Evolutionary conservation across 2,797 vertebrate genomes (phyloP).

Genomic region (Myripristis jacobus): DNA sequence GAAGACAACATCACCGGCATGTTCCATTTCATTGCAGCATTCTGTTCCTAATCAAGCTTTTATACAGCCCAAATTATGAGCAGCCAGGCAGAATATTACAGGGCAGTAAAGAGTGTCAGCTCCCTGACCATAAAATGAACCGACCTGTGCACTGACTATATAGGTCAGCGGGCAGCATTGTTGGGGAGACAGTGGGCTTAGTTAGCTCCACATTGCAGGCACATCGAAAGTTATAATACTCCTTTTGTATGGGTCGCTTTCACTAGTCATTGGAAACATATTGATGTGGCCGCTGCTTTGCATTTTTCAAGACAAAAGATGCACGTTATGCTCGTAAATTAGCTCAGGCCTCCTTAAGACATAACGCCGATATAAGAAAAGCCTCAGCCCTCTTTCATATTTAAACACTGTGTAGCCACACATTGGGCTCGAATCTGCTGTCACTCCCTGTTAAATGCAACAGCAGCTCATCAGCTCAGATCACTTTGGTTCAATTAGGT

Average conservation of each 20-base stretch:
- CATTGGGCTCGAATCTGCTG: constrained; percentile 60
- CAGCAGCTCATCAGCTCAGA: constrained; percentile 75
- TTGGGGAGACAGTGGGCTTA: constrained; percentile 23
- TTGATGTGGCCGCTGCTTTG: constrained; percentile 1
- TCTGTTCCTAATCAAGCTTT: constrained; percentile 79
- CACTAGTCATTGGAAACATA: constrained; percentile 6
- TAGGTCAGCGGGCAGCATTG: constrained; percentile 57
- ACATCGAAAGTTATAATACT: constrained; percentile 25
- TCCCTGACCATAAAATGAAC: constrained; percentile 73
- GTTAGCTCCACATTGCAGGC: constrained; percentile 27
- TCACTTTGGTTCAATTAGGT: constrained; percentile 80
- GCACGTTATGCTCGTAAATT: constrained; percentile 16
- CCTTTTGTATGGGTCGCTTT: constrained; percentile 1
- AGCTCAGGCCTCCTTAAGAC: constrained; percentile 20
- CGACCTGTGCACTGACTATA: constrained; percentile 57
- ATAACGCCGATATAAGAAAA: constrained; percentile 28
- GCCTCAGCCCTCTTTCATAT: constrained; percentile 59
- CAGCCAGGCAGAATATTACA: constrained; percentile 70
- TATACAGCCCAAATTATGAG: constrained; percentile 73
- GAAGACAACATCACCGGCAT: constrained; percentile 61
- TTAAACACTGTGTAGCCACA: constrained; percentile 44
- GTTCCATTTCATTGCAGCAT: constrained; percentile 70
- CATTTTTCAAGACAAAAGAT: constrained; percentile 20
- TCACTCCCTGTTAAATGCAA: constrained; percentile 77
- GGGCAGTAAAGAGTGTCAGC: constrained; percentile 71